Conservation (phyloP, 2,888 invertebrate genomes). For the Thalpophila matura region DNA sequence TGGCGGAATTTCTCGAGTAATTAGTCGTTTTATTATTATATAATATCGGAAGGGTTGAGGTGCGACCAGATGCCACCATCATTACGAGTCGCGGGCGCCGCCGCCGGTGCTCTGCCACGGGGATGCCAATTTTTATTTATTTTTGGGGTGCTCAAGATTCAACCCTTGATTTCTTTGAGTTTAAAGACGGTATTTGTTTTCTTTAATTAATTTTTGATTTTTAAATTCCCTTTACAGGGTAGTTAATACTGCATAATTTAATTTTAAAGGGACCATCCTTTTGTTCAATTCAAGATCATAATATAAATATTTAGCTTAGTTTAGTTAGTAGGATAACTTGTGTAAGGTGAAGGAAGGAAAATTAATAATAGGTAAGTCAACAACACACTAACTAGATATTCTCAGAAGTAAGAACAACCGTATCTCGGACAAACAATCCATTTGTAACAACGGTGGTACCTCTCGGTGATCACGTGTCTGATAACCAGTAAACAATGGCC, state of each 20-base stretch:
- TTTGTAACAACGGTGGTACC: neutral
- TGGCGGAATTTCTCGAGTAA: conserved; percentile 88
- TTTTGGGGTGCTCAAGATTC: conserved; percentile 55
- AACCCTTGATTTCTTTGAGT: conserved; percentile 52
- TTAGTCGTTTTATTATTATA: conserved; percentile 91
- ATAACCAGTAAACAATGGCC: conserved; percentile 51
- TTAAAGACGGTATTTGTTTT: conserved; percentile 57
- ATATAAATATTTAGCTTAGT: neutral
- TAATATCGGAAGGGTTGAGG: conserved; percentile 89
- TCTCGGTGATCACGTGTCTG: conserved; percentile 39
- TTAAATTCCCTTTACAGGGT: conserved; percentile 27
- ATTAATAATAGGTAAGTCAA: conserved; percentile 11
- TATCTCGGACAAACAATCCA: conserved; percentile 45
- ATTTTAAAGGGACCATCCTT: neutral
- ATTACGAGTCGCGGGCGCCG: conserved; percentile 48
- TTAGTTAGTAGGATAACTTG: neutral
- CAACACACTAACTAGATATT: conserved; percentile 15
- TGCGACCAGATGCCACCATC: conserved; percentile 72
- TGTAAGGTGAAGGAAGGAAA: conserved; percentile 13
- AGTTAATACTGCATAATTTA: conserved; percentile 22
- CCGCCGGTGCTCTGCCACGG: conserved; percentile 32
- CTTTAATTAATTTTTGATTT: conserved; percentile 61
- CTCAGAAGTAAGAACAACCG: conserved; percentile 2
- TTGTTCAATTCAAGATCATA: neutral
- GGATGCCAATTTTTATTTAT: conserved; percentile 59